Evolutionary conservation across 2,797 vertebrate species (phyloP).

Genomic region (Lagodon rhomboides): DNA sequence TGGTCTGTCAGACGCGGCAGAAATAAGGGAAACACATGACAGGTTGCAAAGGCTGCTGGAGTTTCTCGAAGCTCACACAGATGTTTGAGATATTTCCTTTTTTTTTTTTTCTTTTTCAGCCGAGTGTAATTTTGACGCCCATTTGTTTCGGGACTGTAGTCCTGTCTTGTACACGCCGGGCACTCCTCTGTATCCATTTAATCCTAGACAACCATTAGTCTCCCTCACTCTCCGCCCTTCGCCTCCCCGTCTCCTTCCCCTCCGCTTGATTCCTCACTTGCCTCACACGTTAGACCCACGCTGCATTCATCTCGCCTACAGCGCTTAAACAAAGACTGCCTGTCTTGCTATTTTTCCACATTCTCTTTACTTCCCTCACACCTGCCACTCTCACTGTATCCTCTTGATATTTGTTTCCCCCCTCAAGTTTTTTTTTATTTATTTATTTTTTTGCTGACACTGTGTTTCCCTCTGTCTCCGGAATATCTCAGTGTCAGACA

Average conservation of each 20-base stretch:
- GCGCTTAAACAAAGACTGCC: conserved; percentile 59
- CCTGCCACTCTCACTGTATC: conserved; percentile 62
- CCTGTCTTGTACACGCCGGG: conserved; percentile 53
- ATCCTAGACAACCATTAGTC: conserved; percentile 72
- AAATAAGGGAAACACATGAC: conserved; percentile 50
- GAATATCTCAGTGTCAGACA: conserved; percentile 41
- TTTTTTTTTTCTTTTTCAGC: conserved; percentile 52
- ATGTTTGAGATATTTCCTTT: conserved; percentile 54
- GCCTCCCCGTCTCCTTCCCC: conserved; percentile 17
- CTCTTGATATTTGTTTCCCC: conserved; percentile 63
- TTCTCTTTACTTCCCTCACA: conserved; percentile 46
- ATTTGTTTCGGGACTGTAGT: conserved; percentile 71
- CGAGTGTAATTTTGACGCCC: conserved; percentile 58
- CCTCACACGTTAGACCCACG: conserved; percentile 56
- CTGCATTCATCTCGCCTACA: conserved; percentile 63
- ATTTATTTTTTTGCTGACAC: conserved; percentile 42
- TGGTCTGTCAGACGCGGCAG: conserved; percentile 44
- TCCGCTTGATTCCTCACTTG: conserved; percentile 41
- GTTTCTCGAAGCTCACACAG: conserved; percentile 31
- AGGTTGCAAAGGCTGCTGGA: conserved; percentile 17
- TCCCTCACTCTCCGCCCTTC: conserved; percentile 8
- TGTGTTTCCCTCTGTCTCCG: conserved; percentile 39
- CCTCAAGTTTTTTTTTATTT: conserved; percentile 20
- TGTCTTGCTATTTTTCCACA: conserved; percentile 46
- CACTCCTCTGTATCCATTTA: conserved; percentile 67